These are phyloP conservation scores for Sturnus vulgaris DNA, from an alignment of 2,113 vertebrate genomes.

Conservation along the genomic window DNA sequence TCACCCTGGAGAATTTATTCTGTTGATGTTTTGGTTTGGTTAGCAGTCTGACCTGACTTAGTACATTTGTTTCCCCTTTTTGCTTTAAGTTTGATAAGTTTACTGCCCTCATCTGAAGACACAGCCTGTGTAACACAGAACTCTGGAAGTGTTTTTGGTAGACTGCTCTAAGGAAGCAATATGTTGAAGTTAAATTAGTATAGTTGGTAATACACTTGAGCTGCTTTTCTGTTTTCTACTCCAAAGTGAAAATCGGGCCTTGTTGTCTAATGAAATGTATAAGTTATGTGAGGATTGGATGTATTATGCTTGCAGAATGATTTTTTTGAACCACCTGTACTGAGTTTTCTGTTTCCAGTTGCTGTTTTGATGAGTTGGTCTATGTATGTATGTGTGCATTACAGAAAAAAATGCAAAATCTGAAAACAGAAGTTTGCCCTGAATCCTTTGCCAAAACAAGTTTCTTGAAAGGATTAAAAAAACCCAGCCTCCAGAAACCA, in stretches of 20 bases:
- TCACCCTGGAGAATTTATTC: not conserved
- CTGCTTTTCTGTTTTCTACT: not conserved
- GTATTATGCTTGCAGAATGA: not conserved
- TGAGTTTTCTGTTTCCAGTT: not conserved
- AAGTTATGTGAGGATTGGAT: not conserved
- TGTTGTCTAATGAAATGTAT: not conserved
- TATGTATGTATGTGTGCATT: not conserved
- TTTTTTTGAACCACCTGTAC: not conserved
- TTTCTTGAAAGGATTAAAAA: not conserved
- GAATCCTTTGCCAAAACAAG: not conserved
- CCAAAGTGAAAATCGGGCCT: not conserved
- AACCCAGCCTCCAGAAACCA: rapidly evolving
- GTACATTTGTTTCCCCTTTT: not conserved
- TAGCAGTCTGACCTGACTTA: not conserved
- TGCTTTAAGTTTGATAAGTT: not conserved
- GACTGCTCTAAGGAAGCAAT: not conserved
- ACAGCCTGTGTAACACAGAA: not conserved
- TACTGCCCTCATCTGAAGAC: not conserved
- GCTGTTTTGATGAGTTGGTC: not conserved
- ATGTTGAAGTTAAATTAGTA: not conserved
- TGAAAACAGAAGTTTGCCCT: not conserved
- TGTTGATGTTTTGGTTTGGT: not conserved
- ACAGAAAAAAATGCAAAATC: not conserved
- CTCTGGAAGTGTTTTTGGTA: not conserved
- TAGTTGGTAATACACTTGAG: not conserved